A percentile compares a stretch with the other conserved stretches of the same genome.
Conservation (phyloP, 1,140 invertebrate species). For the Galleria mellonella region DNA sequence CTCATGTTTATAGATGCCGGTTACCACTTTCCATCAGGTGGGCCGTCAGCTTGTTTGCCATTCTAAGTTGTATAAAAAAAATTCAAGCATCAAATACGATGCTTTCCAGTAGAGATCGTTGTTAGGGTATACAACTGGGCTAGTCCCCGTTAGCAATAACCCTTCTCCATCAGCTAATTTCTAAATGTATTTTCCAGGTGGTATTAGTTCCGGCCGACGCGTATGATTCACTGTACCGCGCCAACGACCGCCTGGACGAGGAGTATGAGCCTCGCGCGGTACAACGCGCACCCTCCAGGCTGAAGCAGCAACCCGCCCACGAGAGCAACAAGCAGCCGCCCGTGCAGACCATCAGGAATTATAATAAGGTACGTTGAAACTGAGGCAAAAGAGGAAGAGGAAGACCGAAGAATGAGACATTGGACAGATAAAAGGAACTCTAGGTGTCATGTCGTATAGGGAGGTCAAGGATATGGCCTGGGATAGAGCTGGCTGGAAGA, state of each 20-base stretch:
- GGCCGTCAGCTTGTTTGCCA: no score
- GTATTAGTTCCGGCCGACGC: slow-evolving; percentile 53
- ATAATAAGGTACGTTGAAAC: slow-evolving; percentile 82
- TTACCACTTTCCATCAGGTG: no score
- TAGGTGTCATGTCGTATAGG: no score
- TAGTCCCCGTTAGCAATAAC: background rate
- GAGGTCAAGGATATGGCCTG: no score
- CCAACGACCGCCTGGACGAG: slow-evolving; percentile 47
- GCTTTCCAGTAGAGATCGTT: no score
- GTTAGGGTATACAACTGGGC: no score
- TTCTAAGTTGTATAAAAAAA: no score
- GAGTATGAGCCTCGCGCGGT: slow-evolving; percentile 47
- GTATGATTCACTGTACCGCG: slow-evolving; percentile 59
- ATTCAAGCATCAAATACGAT: no score
- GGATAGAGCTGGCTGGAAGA: no score
- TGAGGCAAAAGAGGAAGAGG: background rate
- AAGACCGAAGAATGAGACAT: no score
- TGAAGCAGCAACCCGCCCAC: slow-evolving; percentile 67
- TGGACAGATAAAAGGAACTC: no score
- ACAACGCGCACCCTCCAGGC: slow-evolving; percentile 29
- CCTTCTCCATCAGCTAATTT: background rate
- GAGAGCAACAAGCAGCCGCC: slow-evolving; percentile 80
- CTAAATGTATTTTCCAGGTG: slow-evolving; percentile 34
- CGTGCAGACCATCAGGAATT: slow-evolving; percentile 86
- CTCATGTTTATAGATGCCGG: no score